phyloP scores from a whole-genome alignment of 2,797 vertebrate genomes.

The Lithobates sylvaticus region DNA sequence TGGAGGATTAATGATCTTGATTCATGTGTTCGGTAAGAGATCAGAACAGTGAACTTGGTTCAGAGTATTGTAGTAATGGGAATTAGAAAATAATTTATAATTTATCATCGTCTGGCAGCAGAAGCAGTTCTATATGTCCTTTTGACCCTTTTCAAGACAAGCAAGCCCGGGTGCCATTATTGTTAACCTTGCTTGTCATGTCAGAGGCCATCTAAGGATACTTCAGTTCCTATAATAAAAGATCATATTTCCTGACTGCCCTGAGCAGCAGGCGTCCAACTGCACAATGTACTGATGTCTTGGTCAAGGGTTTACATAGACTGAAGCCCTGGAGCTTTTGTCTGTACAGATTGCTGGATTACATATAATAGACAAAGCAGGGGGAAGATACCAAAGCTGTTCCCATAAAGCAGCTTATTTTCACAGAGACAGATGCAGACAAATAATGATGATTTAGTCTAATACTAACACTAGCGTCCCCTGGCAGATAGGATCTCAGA shows the following conservation, averaged over 20 bases:
- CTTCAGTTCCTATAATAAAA: slow-evolving; percentile 5
- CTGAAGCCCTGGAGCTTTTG: slow-evolving; percentile 30
- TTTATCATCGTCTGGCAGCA: slow-evolving; percentile 24
- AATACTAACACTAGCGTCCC: slow-evolving; percentile 33
- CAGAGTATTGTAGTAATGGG: slow-evolving; percentile 38
- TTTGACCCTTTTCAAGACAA: slow-evolving; percentile 30
- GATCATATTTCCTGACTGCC: slow-evolving; percentile 23
- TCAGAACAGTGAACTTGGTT: slow-evolving; percentile 39
- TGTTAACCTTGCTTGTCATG: slow-evolving; percentile 21
- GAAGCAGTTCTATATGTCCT: not conserved
- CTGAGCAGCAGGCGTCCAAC: slow-evolving; percentile 25
- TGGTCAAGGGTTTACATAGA: slow-evolving; percentile 29
- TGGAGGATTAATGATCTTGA: slow-evolving; percentile 53
- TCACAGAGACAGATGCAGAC: slow-evolving; percentile 53
- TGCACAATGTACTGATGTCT: slow-evolving; percentile 22
- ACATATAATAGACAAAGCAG: slow-evolving; percentile 59
- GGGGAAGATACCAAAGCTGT: slow-evolving; percentile 24
- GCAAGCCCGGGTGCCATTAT: not conserved
- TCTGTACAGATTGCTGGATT: slow-evolving; percentile 48
- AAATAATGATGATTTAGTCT: slow-evolving; percentile 57
- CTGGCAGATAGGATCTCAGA: slow-evolving; percentile 18
- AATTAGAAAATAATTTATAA: slow-evolving; percentile 49
- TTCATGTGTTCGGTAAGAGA: slow-evolving; percentile 45
- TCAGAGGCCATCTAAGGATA: not conserved
- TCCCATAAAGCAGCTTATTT: slow-evolving; percentile 61